Evolutionary conservation across 53 echinoderm and acorn worm genomes (phyloP).

Genomic region (Hippasteria phrygiana): DNA sequence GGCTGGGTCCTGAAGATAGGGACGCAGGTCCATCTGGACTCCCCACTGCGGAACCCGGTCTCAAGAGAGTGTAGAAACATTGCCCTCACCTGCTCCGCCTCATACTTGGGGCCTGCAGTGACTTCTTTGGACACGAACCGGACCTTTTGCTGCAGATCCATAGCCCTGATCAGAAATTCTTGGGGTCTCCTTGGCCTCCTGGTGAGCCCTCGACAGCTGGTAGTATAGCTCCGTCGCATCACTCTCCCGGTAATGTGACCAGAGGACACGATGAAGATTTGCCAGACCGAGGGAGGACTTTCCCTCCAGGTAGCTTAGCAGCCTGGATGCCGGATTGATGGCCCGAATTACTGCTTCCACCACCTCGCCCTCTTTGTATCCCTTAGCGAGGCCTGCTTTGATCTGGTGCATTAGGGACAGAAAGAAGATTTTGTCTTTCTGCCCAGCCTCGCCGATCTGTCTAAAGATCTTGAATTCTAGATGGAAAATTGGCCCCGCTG

Average conservation of each 20-base stretch:
- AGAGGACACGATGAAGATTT: constrained; percentile 35
- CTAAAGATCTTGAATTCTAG: background rate
- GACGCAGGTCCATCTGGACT: too few relatives aligned
- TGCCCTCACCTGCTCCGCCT: too few relatives aligned
- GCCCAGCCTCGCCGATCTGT: background rate
- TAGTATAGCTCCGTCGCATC: constrained; percentile 67
- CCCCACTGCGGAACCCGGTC: too few relatives aligned
- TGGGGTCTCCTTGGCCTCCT: too few relatives aligned
- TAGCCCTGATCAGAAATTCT: too few relatives aligned
- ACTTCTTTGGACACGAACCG: too few relatives aligned
- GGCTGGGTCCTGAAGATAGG: too few relatives aligned
- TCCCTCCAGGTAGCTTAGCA: constrained; percentile 68
- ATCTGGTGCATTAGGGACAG: constrained; percentile 24
- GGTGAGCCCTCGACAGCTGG: constrained; percentile 61
- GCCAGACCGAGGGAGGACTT: constrained; percentile 31
- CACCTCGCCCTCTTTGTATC: constrained; percentile 35
- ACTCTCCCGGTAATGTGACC: constrained; percentile 66
- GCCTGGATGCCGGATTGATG: constrained; percentile 20
- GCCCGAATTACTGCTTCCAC: constrained; percentile 52
- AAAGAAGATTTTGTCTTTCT: background rate
- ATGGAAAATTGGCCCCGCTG: background rate
- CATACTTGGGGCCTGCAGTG: too few relatives aligned
- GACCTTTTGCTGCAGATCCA: too few relatives aligned
- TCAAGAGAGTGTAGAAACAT: too few relatives aligned
- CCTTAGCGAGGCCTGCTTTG: background rate